phyloP scores from a whole-genome alignment of 2,113 vertebrate genomes.

The Pangasianodon gigas region DNA sequence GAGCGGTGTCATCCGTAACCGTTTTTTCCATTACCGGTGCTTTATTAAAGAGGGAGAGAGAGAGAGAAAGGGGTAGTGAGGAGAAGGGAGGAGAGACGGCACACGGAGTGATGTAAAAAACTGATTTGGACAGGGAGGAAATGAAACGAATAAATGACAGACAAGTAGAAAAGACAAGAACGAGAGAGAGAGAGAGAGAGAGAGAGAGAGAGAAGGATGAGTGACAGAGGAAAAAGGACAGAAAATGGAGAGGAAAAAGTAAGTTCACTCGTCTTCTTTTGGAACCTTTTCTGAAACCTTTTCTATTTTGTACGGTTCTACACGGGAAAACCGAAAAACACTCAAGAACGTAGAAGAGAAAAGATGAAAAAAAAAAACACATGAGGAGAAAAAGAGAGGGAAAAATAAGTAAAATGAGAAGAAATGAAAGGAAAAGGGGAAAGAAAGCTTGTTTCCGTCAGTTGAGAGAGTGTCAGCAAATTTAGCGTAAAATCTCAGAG shows the following conservation, averaged over 20 bases:
- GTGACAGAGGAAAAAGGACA: slow-evolving; percentile 42
- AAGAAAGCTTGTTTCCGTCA: neutral
- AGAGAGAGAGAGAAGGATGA: slow-evolving; percentile 6
- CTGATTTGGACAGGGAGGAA: slow-evolving; percentile 19
- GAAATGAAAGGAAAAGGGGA: neutral
- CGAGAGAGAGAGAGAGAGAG: slow-evolving; percentile 62
- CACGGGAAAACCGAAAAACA: neutral
- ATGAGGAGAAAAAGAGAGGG: neutral
- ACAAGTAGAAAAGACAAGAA: slow-evolving; percentile 3
- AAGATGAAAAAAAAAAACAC: neutral
- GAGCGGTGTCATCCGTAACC: slow-evolving; percentile 21
- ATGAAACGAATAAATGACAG: slow-evolving; percentile 4
- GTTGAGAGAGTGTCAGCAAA: no score
- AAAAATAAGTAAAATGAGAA: neutral
- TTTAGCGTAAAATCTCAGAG: no score
- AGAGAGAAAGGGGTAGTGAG: neutral
- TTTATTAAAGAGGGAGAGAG: slow-evolving; percentile 29
- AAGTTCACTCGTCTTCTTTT: neutral
- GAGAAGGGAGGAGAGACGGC: neutral
- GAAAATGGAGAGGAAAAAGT: neutral
- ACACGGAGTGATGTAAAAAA: neutral
- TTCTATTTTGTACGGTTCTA: neutral
- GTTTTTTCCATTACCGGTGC: slow-evolving; percentile 34
- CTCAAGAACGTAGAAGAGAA: neutral
- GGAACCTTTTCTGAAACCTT: neutral